Percentiles rank a stretch among this genome's conserved stretches.
Conservation (phyloP, 92 coral and sea anemone genomes). For the Actinernus sp. region DNA sequence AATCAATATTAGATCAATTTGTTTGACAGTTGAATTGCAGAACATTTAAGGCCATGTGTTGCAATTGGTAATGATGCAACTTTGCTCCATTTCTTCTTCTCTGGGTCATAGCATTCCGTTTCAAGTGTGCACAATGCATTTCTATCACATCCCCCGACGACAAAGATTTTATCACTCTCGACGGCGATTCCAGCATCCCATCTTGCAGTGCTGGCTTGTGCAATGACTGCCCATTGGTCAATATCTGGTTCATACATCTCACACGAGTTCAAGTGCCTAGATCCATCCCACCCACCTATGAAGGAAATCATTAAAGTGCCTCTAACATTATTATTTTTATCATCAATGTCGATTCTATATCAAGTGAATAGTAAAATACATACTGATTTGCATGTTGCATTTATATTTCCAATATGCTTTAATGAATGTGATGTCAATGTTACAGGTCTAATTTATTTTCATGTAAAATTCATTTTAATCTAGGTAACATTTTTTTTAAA, state of each 20-base stretch:
- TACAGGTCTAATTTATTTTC: too few relatives aligned
- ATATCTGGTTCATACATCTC: conserved; percentile 98
- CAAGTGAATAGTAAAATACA: too few relatives aligned
- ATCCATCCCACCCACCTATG: conserved; percentile 98
- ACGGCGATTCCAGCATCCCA: conserved; percentile 99
- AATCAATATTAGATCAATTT: conserved; percentile 62
- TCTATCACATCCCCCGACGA: conserved; percentile 99
- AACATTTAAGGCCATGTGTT: conserved; percentile 95
- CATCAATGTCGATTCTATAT: too few relatives aligned
- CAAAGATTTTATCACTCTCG: conserved; percentile 86
- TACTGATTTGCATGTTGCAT: too few relatives aligned
- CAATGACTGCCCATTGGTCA: conserved; percentile 91
- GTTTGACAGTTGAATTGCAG: conserved; percentile 89
- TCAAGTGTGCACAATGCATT: conserved; percentile 96
- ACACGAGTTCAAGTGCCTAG: conserved; percentile 88
- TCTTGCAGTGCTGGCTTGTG: conserved; percentile 94
- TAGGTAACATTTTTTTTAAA: too few relatives aligned
- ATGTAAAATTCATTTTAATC: too few relatives aligned
- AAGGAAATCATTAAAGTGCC: too few relatives aligned
- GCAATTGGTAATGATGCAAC: conserved; percentile 97
- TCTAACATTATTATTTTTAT: too few relatives aligned
- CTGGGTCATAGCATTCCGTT: conserved; percentile 96
- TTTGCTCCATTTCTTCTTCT: conserved; percentile 87
- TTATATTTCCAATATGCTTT: too few relatives aligned
- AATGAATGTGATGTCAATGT: too few relatives aligned